Evolutionary conservation across 1,140 invertebrate species (phyloP), one percentile per base, ranked within the genome.

Genomic region (Geopemphigus sp.): DNA sequence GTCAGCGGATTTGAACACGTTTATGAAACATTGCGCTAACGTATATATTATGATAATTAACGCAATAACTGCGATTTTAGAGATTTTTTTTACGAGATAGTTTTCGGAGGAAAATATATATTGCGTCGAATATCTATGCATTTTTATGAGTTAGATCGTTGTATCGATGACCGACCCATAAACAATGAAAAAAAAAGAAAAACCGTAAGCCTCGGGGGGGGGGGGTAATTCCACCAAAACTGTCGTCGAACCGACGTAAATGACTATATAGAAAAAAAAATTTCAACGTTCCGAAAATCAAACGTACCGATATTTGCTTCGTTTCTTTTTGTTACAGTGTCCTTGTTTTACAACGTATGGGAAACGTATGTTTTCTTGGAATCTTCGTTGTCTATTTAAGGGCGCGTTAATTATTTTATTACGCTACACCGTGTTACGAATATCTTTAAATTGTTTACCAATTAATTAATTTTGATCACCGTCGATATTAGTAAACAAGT

Each of bases 401-500:
- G n/a, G 22, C 5, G n/a, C 39, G 24, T 66, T 22, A 22, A 66
- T 66, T 22, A 66, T 45, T 22, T 39, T 3, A 26, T 63, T 64
- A 64, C 11, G 3, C 4, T 22, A 66, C 22, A 39, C n/a, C 32
- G 32, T 66, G 63, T 45, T 66, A 45, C 4, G 32, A 45, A 66
- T 32, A 57, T 5, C n/a, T n/a, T n/a, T n/a, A n/a, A 56, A 32
- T 26, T 61, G 19, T n/a, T n/a, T 56, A 53, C 32, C 14, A 66
- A 45, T 15, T 53, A 70, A 29, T 3, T 70, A 70, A 70, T 53
- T 39, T 70, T 50, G 53, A 70, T 10, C 15, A 70, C 68, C 68
- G 17, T 15, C 24, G 22, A 26, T 53, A 54, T 70, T 15, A 15
- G 47, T 17, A 47, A 26, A 53, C 68, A 26, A 50, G 68, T 70